Percentiles rank a stretch among this genome's conserved stretches.
Conservation (phyloP, 2,113 vertebrate species). For the Lichenostomus cassidix region DNA sequence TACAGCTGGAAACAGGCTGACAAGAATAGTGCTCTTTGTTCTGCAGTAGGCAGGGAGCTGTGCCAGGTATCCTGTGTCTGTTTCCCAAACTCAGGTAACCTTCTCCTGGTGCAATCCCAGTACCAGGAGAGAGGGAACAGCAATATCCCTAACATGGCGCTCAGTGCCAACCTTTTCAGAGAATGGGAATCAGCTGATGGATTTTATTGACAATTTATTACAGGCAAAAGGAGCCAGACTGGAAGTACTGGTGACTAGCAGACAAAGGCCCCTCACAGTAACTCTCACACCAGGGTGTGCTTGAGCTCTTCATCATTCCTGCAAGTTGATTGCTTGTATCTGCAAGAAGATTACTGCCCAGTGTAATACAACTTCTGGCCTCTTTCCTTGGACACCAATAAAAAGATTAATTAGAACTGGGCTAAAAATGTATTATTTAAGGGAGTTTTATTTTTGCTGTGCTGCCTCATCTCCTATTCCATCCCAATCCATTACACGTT, state of each 20-base stretch:
- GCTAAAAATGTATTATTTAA: constrained; percentile 17
- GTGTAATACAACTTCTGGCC: not conserved
- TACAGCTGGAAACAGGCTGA: not conserved
- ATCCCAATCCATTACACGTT: not conserved
- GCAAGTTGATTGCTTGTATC: not conserved
- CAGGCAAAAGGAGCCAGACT: not conserved
- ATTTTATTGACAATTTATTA: not conserved
- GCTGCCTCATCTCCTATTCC: not conserved
- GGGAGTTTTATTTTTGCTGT: not conserved
- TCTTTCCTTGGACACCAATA: not conserved
- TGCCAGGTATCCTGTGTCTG: not conserved
- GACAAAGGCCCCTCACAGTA: not conserved
- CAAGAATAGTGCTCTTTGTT: constrained; percentile 10
- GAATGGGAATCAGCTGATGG: not conserved
- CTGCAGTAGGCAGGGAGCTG: not conserved
- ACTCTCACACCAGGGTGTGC: not conserved
- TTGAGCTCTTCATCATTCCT: not conserved
- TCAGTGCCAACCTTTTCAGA: not conserved
- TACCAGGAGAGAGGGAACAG: not conserved
- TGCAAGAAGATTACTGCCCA: not conserved
- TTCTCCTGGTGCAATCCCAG: not conserved
- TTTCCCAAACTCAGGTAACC: not conserved
- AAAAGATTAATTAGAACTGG: constrained; percentile 13
- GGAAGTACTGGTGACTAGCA: not conserved
- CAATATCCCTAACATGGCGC: not conserved